These are phyloP conservation scores for Orthosia cruda DNA, from an alignment of 2,888 invertebrate genomes.

Conservation along the genomic window DNA sequence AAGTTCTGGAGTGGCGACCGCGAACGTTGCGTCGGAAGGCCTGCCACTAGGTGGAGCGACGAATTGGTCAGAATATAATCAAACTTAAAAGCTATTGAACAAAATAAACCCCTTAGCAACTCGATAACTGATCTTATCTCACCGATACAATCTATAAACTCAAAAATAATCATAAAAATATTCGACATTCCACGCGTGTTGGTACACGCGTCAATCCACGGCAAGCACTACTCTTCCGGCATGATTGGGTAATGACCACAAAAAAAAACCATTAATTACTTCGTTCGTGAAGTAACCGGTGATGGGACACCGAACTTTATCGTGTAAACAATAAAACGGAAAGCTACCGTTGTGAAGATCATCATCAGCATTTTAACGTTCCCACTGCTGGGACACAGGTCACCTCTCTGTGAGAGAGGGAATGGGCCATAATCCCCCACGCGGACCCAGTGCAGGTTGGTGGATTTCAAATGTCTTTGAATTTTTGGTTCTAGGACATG, in stretches of 20 bases:
- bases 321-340: slow-evolving; percentile 54
- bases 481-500: too few species aligned
- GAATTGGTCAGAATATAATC: neutral
- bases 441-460: too few species aligned
- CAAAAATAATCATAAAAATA: slow-evolving; percentile 25
- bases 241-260: slow-evolving; percentile 48
- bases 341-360: slow-evolving; percentile 55
- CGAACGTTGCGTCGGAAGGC: too few species aligned
- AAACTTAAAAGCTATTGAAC: neutral
- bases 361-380: too few species aligned
- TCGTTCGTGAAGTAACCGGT: slow-evolving; percentile 15
- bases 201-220: slow-evolving; percentile 43
- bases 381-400: too few species aligned
- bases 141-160: slow-evolving; percentile 17
- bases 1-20: too few species aligned
- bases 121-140: slow-evolving; percentile 43
- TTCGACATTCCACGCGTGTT: slow-evolving; percentile 27
- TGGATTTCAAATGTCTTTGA: too few species aligned
- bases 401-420: too few species aligned
- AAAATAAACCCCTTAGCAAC: neutral
- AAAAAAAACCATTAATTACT: slow-evolving; percentile 34
- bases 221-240: slow-evolving; percentile 54
- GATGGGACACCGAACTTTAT: slow-evolving; percentile 46
- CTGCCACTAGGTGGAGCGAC: too few species aligned
- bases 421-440: too few species aligned